Conservation (phyloP, 2,113 vertebrate species). For the Bufo gargarizans region DNA sequence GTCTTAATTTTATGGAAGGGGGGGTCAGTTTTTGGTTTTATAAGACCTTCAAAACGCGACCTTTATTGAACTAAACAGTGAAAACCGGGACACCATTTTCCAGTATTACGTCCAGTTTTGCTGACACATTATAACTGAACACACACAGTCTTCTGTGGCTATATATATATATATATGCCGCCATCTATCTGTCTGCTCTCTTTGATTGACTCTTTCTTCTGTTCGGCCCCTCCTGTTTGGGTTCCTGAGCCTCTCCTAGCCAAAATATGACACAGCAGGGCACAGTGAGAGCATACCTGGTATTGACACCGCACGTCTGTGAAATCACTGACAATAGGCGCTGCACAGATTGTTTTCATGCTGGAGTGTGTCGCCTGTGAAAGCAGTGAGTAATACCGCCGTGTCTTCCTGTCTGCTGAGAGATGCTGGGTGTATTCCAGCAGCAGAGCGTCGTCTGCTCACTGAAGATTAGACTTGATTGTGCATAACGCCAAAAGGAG, state of each 20-base stretch:
- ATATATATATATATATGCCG: not conserved
- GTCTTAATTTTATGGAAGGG: not conserved
- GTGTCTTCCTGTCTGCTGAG: not conserved
- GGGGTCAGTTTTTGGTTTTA: not conserved
- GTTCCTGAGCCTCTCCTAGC: not conserved
- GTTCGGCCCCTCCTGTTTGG: not conserved
- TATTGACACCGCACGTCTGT: not conserved
- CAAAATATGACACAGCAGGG: constrained; percentile 19
- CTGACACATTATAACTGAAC: not conserved
- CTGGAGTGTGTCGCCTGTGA: not conserved
- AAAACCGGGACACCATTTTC: not conserved
- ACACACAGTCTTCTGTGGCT: not conserved
- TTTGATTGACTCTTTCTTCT: not conserved
- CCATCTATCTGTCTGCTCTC: constrained; percentile 1
- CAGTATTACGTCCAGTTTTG: not conserved
- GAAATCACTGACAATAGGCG: constrained; percentile 1
- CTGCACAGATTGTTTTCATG: not conserved
- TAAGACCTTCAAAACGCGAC: not conserved
- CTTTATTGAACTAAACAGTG: too few relatives aligned
- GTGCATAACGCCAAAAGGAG: too few relatives aligned
- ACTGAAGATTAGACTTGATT: too few relatives aligned
- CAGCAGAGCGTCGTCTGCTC: too few relatives aligned
- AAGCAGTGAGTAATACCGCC: not conserved
- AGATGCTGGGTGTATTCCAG: not conserved
- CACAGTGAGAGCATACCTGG: not conserved